Conservation (phyloP, 1,140 invertebrate species). For the Nixonia krombeini region DNA sequence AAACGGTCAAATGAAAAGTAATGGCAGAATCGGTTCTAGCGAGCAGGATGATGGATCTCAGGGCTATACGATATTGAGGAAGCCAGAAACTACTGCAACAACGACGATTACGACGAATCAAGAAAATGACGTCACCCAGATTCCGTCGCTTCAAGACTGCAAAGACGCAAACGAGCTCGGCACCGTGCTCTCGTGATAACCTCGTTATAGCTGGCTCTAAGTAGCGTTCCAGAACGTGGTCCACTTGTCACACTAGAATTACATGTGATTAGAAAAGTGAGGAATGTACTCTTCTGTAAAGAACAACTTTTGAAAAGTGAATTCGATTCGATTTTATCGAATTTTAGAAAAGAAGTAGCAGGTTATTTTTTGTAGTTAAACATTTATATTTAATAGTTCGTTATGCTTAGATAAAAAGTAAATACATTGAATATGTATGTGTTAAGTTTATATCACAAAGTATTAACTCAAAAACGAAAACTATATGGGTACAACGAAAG, state of each 20-base stretch:
- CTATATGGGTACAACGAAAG: too few relatives aligned
- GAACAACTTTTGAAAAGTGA: not conserved
- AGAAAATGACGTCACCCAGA: constrained; percentile 54
- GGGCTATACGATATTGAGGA: constrained; percentile 60
- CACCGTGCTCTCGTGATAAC: constrained; percentile 63
- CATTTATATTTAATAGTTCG: too few relatives aligned
- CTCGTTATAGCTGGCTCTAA: constrained; percentile 33
- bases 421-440: too few relatives aligned
- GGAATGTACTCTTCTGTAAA: not conserved
- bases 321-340: too few relatives aligned
- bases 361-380: too few relatives aligned
- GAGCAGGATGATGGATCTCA: constrained; percentile 41
- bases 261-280: not conserved
- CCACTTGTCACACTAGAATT: constrained; percentile 7
- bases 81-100: too few relatives aligned
- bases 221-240: not conserved
- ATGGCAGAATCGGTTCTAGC: constrained; percentile 26
- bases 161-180: constrained; percentile 55
- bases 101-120: too few relatives aligned
- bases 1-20: constrained; percentile 48
- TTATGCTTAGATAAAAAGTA: too few relatives aligned
- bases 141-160: constrained; percentile 63
- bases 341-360: too few relatives aligned
- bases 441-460: too few relatives aligned
- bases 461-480: too few relatives aligned